phyloP scores from a whole-genome alignment of 2,797 vertebrate species.

The Peromyscus melanophrys region DNA sequence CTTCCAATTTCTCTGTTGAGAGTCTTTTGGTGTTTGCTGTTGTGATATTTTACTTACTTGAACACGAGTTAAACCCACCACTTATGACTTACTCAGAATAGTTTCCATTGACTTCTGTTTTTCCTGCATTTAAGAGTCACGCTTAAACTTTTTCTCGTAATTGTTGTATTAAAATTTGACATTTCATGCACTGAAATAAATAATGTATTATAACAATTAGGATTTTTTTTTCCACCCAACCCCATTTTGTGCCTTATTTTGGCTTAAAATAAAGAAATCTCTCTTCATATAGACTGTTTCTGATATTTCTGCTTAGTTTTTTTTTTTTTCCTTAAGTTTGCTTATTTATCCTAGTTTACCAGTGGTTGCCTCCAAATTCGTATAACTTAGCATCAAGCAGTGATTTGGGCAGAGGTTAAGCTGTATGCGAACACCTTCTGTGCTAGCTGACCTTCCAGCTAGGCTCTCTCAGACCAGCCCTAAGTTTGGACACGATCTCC shows the following conservation, averaged over 20 bases:
- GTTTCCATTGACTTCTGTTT: not conserved
- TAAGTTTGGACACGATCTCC: not conserved
- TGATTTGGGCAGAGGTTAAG: not conserved
- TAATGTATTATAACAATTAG: not conserved
- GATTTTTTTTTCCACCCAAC: not conserved
- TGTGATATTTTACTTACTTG: slow-evolving; percentile 25
- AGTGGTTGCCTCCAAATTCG: not conserved
- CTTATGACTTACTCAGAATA: not conserved
- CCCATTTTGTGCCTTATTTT: not conserved
- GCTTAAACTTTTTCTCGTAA: slow-evolving; percentile 1
- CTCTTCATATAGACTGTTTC: not conserved
- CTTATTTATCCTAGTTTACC: slow-evolving; percentile 2
- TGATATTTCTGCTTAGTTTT: not conserved
- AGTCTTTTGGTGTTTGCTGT: slow-evolving; percentile 15
- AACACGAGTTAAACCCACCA: not conserved
- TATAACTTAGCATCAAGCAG: not conserved
- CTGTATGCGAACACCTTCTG: not conserved
- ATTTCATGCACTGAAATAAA: slow-evolving; percentile 35
- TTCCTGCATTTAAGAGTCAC: not conserved
- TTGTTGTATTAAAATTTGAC: slow-evolving; percentile 29
- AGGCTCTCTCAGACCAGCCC: not conserved
- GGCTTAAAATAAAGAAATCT: slow-evolving; percentile 44
- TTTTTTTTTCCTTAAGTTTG: not conserved
- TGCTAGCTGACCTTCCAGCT: not conserved
- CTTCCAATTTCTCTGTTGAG: not conserved